Conservation (phyloP, 2,113 vertebrate genomes). For the Silurus asotus region DNA sequence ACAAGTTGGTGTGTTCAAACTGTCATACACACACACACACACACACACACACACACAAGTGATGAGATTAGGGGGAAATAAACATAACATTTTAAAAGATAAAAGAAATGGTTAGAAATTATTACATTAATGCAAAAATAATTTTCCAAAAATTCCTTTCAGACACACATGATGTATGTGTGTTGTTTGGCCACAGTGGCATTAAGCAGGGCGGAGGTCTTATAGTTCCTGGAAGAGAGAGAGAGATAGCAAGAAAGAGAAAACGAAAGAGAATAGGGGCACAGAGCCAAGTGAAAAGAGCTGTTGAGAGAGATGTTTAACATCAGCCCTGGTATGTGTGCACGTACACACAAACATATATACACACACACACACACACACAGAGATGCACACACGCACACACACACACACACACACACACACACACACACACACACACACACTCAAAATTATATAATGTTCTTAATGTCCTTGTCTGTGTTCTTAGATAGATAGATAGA, state of each 20-base stretch:
- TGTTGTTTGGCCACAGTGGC: background rate
- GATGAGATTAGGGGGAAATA: background rate
- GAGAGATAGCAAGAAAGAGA: background rate
- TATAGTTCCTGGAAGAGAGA: background rate
- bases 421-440: background rate
- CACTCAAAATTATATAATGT: background rate
- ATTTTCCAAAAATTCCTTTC: background rate
- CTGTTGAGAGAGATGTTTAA: slow-evolving; percentile 5
- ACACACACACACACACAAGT: background rate
- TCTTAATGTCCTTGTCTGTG: background rate
- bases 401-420: background rate
- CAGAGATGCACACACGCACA: background rate
- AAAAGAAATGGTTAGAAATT: background rate
- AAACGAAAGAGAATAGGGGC: background rate
- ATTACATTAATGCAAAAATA: background rate
- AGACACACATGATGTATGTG: background rate
- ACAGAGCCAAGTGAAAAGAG: background rate
- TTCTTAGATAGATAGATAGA: too few species aligned
- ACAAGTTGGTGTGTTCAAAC: background rate
- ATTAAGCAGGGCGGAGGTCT: background rate
- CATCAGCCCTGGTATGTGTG: background rate
- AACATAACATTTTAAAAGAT: background rate
- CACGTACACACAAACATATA: background rate
- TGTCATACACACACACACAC: background rate
- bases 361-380: background rate